A percentile compares a stretch with the other conserved stretches of the same genome.
These are phyloP conservation scores for Sitophilus oryzae DNA, from an alignment of 1,140 invertebrate genomes.

Conservation along the genomic window DNA sequence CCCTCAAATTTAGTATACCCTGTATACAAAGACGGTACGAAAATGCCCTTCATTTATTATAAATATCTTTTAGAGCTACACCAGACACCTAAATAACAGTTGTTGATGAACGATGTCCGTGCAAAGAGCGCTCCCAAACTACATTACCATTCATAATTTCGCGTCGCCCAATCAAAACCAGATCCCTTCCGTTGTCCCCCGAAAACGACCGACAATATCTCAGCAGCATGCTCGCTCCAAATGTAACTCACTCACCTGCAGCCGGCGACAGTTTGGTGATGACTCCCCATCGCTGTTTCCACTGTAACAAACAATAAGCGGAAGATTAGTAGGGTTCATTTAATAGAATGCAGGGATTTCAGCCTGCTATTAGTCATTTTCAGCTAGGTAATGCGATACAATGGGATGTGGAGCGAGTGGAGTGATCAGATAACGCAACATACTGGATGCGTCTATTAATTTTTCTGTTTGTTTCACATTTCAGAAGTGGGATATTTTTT, in stretches of 20 bases:
- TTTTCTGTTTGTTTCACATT: too few species aligned
- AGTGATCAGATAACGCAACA: neutral
- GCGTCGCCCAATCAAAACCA: neutral
- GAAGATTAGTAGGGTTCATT: slow-evolving; percentile 18
- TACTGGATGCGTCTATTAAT: too few species aligned
- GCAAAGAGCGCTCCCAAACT: neutral
- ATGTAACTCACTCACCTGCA: slow-evolving; percentile 62
- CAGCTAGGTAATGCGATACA: slow-evolving; percentile 4
- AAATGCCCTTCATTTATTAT: too few species aligned
- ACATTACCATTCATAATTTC: neutral
- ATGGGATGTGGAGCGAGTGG: neutral
- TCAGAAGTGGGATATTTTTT: too few species aligned
- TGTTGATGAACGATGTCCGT: too few species aligned
- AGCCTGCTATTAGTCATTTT: slow-evolving; percentile 12
- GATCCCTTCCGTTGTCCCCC: too few species aligned
- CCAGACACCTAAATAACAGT: too few species aligned
- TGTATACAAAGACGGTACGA: too few species aligned
- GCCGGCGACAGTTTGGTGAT: slow-evolving; percentile 73
- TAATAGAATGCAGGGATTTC: slow-evolving; percentile 5
- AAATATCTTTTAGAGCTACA: too few species aligned
- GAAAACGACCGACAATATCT: neutral
- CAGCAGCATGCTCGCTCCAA: neutral
- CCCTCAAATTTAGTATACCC: too few species aligned
- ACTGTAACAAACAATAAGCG: slow-evolving; percentile 55
- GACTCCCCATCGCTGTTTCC: slow-evolving; percentile 72